A percentile compares a stretch with the other conserved stretches of the same genome.
phyloP scores from a whole-genome alignment of 2,888 invertebrate species.

The Cetonia aurata region DNA sequence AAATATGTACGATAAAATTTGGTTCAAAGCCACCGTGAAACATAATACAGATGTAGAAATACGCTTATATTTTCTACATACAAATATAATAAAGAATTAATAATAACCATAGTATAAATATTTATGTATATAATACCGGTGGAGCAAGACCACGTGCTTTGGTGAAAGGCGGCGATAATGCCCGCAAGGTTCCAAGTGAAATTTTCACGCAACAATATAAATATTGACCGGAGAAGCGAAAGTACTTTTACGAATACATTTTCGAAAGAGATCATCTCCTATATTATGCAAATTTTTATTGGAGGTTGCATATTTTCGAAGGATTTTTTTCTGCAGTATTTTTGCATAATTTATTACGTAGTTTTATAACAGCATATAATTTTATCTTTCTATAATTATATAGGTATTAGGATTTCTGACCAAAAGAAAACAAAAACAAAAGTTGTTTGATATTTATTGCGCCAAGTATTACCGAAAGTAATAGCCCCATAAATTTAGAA shows the following conservation, averaged over 20 bases:
- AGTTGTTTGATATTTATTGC: too few species aligned
- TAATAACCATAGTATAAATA: background rate
- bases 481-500: too few species aligned
- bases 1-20: background rate
- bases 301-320: background rate
- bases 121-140: constrained; percentile 6
- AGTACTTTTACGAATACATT: constrained; percentile 23
- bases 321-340: constrained; percentile 2
- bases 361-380: background rate
- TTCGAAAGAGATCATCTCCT: background rate
- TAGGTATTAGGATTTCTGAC: too few species aligned
- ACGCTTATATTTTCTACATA: too few species aligned
- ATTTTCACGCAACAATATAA: constrained; percentile 26
- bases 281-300: background rate
- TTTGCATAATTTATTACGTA: constrained; percentile 20
- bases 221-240: constrained; percentile 31
- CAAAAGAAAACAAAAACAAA: too few species aligned
- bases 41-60: background rate
- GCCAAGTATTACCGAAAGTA: too few species aligned
- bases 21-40: constrained; percentile 16
- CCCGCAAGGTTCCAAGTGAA: constrained; percentile 19
- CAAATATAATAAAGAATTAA: too few species aligned
- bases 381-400: too few species aligned
- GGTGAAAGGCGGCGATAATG: constrained; percentile 30
- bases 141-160: constrained; percentile 14